Conservation (phyloP, 2,888 invertebrate species). For the Pasiphila rectangulata region DNA sequence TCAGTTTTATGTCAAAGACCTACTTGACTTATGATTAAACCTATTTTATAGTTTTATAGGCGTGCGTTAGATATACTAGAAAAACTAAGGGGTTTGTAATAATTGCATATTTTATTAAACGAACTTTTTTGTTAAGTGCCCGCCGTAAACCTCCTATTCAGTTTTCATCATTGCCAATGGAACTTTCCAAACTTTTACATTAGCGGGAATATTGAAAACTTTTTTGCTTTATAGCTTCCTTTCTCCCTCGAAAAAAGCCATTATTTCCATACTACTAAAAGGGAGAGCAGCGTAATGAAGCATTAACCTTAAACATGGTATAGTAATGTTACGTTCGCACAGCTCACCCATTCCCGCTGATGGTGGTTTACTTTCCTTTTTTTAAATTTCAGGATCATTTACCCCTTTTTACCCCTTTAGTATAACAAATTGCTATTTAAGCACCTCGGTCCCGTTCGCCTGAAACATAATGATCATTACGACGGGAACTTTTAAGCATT, state of each 20-base stretch:
- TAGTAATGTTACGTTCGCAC: constrained; percentile 29
- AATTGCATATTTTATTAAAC: no score
- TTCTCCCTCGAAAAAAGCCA: constrained; percentile 14
- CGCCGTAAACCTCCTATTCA: constrained; percentile 11
- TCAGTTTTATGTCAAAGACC: no score
- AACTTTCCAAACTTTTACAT: constrained; percentile 27
- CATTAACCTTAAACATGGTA: constrained; percentile 30
- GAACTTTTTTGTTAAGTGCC: no score
- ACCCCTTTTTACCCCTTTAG: constrained; percentile 38
- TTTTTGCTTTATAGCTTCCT: constrained; percentile 20
- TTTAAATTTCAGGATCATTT: constrained; percentile 40
- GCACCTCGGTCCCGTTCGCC: constrained; percentile 26
- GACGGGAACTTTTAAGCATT: constrained; percentile 18
- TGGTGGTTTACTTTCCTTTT: constrained; percentile 44
- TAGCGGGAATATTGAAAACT: constrained; percentile 29
- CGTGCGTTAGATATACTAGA: no score
- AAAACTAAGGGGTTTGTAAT: no score
- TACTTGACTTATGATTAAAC: no score
- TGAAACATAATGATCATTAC: constrained; percentile 30
- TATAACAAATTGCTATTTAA: constrained; percentile 38
- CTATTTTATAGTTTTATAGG: no score
- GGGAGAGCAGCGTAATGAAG: constrained; percentile 27
- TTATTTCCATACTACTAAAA: constrained; percentile 23
- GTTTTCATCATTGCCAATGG: neutral
- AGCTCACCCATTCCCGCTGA: constrained; percentile 35